Conservation (phyloP, 2,888 invertebrate species). For the Erebia aethiops region DNA sequence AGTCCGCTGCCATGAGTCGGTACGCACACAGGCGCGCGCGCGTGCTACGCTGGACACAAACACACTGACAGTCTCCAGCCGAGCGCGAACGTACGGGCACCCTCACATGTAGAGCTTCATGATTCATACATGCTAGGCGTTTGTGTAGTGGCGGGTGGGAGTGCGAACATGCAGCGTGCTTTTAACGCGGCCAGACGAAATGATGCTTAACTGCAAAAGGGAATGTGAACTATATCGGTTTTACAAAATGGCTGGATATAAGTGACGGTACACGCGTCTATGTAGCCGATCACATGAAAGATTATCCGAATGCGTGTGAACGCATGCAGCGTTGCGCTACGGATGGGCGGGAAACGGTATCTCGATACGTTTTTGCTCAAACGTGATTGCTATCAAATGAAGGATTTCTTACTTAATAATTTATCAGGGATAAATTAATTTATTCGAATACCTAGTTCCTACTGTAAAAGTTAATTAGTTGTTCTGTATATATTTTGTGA, state of each 20-base stretch:
- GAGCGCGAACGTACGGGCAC: slow-evolving; percentile 73
- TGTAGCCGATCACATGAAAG: slow-evolving; percentile 77
- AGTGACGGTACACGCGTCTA: slow-evolving; percentile 64
- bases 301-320: slow-evolving; percentile 81
- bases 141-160: slow-evolving; percentile 79
- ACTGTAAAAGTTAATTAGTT: not conserved
- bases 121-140: slow-evolving; percentile 73
- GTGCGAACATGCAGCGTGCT: slow-evolving; percentile 82
- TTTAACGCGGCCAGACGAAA: slow-evolving; percentile 80
- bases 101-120: slow-evolving; percentile 62
- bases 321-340: slow-evolving; percentile 70
- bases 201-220: slow-evolving; percentile 76
- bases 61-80: slow-evolving; percentile 78
- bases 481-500: not conserved
- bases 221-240: slow-evolving; percentile 70
- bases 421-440: slow-evolving; percentile 26
- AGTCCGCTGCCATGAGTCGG: slow-evolving; percentile 82
- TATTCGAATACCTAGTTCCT: not conserved
- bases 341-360: slow-evolving; percentile 74
- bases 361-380: slow-evolving; percentile 57
- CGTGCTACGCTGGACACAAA: slow-evolving; percentile 72
- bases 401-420: slow-evolving; percentile 52
- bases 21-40: slow-evolving; percentile 73
- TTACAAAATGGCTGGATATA: slow-evolving; percentile 76
- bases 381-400: slow-evolving; percentile 54